These are phyloP conservation scores for Whitmania pigra DNA, from an alignment of 1,140 invertebrate species.

Conservation along the genomic window DNA sequence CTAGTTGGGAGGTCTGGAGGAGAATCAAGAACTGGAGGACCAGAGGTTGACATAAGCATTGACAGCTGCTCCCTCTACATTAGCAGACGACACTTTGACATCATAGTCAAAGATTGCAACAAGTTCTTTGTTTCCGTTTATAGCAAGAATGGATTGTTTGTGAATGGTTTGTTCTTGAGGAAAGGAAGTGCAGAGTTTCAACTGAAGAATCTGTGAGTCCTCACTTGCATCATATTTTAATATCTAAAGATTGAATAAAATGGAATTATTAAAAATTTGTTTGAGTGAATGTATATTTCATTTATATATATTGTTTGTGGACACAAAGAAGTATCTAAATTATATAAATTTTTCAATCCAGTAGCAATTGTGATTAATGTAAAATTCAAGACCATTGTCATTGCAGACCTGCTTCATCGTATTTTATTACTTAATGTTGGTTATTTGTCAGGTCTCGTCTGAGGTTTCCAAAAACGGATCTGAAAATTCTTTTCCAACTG, in stretches of 20 bases:
- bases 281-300: neutral
- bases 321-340: no score
- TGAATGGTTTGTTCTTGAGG: constrained; percentile 13
- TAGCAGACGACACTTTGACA: constrained; percentile 10
- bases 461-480: constrained; percentile 6
- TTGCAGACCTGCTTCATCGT: neutral
- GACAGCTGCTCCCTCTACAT: constrained; percentile 13
- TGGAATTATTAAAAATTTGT: neutral
- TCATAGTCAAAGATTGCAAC: constrained; percentile 6
- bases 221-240: neutral
- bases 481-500: constrained; percentile 7
- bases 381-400: neutral
- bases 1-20: constrained; percentile 10
- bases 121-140: constrained; percentile 12
- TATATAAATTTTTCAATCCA: neutral
- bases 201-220: constrained; percentile 10
- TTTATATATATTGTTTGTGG: no score
- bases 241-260: neutral
- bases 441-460: neutral
- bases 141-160: constrained; percentile 18
- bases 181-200: constrained; percentile 13
- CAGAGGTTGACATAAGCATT: constrained; percentile 8
- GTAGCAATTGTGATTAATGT: no score
- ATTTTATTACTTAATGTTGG: no score
- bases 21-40: no score